These are phyloP conservation scores for Cariama cristata DNA, from an alignment of 2,113 vertebrate genomes.

Conservation along the genomic window DNA sequence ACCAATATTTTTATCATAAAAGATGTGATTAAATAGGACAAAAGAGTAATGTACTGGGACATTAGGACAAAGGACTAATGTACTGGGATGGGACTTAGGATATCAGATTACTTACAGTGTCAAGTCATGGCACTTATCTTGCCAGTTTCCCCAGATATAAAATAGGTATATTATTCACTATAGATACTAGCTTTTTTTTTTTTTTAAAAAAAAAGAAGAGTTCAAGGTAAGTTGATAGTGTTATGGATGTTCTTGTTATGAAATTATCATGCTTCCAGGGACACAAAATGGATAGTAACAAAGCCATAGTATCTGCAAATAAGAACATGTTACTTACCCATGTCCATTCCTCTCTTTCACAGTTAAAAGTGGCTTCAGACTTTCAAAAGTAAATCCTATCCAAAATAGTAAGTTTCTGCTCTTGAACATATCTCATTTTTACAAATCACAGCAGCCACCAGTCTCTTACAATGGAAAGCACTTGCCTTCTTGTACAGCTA, in stretches of 20 bases:
- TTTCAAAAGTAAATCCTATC: background rate
- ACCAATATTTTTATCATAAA: background rate
- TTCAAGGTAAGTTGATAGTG: background rate
- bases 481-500: background rate
- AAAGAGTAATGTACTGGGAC: background rate
- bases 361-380: background rate
- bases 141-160: background rate
- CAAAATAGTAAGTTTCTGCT: background rate
- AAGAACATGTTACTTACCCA: background rate
- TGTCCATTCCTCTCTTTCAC: background rate
- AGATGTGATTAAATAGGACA: background rate
- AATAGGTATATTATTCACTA: background rate
- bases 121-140: background rate
- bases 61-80: background rate
- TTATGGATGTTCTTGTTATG: background rate
- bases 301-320: background rate
- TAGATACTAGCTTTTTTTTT: background rate
- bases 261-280: background rate
- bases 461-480: background rate
- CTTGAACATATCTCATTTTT: background rate
- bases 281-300: background rate
- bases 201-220: background rate
- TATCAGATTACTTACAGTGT: background rate
- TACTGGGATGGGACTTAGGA: background rate
- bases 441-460: background rate